Base-by-base conservation (phyloP, 2,888 invertebrate species). In the Prosapia bicincta region DNA sequence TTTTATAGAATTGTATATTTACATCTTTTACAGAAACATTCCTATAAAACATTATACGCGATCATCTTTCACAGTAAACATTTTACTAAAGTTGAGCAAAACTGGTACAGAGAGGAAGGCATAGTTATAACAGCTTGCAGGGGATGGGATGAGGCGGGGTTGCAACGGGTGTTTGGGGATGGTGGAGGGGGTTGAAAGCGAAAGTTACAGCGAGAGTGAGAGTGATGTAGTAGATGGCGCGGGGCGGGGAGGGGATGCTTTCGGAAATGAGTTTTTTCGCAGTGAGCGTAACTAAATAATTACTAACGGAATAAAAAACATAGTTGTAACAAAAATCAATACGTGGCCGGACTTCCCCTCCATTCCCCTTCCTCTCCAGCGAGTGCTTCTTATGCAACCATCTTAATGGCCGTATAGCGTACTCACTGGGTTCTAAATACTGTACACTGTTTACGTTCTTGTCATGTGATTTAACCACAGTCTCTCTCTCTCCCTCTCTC, bases 361-460 rank as follows among this genome's bases (percentile, higher is more conserved):
- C 79, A 80, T 78, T 66, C 76, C 79, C 80, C n/a, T 77, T 76
- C 76, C 66, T 67, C 65, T 68, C 73, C 75, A 66, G 67, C 71
- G 15, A 26, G 54, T 43, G 26, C 67, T 69, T 71, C 65, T 71
- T 72, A 70, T 71, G 38, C 72, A 67, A 43, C 66, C 74, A 65
- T 71, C 77, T 70, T 66, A 26, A n/a, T n/a, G n/a, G n/a, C n/a
- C n/a, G n/a, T n/a, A n/a, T n/a, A n/a, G n/a, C n/a, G n/a, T n/a
- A n/a, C n/a, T n/a, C n/a, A n/a, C n/a, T n/a, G n/a, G n/a, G n/a
- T n/a, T n/a, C n/a, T n/a, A n/a, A n/a, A n/a, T n/a, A n/a, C n/a
- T n/a, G n/a, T n/a, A n/a, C n/a, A n/a, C n/a, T n/a, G n/a, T n/a
- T n/a, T n/a, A n/a, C n/a, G n/a, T n/a, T n/a, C n/a, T n/a, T n/a